Percentiles rank a stretch among this genome's conserved stretches.
Evolutionary conservation across 2,888 invertebrate species (phyloP).

Genomic region (Drosophila flavopinicola): DNA sequence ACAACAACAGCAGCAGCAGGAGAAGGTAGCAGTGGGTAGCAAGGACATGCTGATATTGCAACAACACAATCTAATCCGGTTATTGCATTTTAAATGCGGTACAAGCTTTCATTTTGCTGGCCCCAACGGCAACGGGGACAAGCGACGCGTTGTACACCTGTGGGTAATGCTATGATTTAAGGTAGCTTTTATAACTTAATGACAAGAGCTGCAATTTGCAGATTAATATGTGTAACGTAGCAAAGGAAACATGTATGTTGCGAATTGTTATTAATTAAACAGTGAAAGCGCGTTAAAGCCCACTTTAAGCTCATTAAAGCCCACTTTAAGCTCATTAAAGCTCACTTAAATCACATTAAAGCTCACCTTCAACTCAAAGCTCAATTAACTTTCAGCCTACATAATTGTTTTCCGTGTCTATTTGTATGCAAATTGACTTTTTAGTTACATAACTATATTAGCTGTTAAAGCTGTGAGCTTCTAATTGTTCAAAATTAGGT

Average conservation of each 20-base stretch:
- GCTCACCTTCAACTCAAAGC: neutral
- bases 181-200: constrained; percentile 5
- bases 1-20: constrained; percentile 7
- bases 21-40: constrained; percentile 16
- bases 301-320: neutral
- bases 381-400: no score
- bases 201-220: constrained; percentile 8
- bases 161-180: constrained; percentile 45
- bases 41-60: constrained; percentile 52
- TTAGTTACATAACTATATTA: neutral
- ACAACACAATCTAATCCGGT: constrained; percentile 79
- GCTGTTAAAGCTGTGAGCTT: neutral
- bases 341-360: no score
- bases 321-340: no score
- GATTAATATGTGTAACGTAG: neutral
- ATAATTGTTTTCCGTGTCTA: neutral
- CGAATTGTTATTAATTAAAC: neutral
- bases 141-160: constrained; percentile 29
- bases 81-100: constrained; percentile 81
- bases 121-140: constrained; percentile 22
- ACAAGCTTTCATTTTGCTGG: constrained; percentile 58
- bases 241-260: no score
- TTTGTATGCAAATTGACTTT: neutral
- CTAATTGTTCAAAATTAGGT: constrained; percentile 13
- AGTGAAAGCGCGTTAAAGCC: neutral